phyloP scores from a whole-genome alignment of 30 jellyfish, hydroid and myxozoan genomes.

The Hydractinia echinata region DNA sequence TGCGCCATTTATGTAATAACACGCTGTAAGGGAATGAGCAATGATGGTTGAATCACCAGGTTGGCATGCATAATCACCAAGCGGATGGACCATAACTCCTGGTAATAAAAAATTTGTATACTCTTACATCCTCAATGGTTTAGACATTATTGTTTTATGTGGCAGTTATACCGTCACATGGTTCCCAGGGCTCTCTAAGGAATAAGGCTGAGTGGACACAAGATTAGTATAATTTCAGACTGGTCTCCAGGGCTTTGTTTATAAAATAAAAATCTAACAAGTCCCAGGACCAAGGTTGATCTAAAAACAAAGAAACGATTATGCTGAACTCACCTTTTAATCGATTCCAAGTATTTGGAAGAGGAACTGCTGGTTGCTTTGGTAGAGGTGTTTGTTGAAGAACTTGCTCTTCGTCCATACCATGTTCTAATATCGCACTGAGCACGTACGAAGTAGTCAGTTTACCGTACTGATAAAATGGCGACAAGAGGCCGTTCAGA shows the following conservation, averaged over 20 bases:
- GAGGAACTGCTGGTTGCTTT: slow-evolving; percentile 35
- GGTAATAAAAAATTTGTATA: not conserved
- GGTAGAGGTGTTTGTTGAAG: slow-evolving; percentile 52
- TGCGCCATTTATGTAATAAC: slow-evolving; percentile 91
- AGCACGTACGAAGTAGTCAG: slow-evolving; percentile 63
- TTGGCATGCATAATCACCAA: slow-evolving; percentile 89
- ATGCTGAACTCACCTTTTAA: slow-evolving; percentile 37
- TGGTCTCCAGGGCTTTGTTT: no score
- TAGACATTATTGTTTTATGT: no score
- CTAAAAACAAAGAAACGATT: not conserved
- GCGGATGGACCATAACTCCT: slow-evolving; percentile 92
- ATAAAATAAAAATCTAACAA: no score
- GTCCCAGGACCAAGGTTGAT: not conserved
- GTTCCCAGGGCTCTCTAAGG: no score
- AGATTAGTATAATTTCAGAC: no score
- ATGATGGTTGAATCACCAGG: slow-evolving; percentile 75
- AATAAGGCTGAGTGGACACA: no score
- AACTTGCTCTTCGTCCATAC: slow-evolving; percentile 52
- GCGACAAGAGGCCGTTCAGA: slow-evolving; percentile 26
- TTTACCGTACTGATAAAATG: slow-evolving; percentile 53
- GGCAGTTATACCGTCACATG: no score
- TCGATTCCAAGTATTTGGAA: slow-evolving; percentile 76
- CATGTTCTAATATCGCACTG: slow-evolving; percentile 69
- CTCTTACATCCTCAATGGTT: no score
- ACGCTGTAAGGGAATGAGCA: slow-evolving; percentile 78